Conservation (phyloP, 92 coral and sea anemone species). For the Porites divaricata region DNA sequence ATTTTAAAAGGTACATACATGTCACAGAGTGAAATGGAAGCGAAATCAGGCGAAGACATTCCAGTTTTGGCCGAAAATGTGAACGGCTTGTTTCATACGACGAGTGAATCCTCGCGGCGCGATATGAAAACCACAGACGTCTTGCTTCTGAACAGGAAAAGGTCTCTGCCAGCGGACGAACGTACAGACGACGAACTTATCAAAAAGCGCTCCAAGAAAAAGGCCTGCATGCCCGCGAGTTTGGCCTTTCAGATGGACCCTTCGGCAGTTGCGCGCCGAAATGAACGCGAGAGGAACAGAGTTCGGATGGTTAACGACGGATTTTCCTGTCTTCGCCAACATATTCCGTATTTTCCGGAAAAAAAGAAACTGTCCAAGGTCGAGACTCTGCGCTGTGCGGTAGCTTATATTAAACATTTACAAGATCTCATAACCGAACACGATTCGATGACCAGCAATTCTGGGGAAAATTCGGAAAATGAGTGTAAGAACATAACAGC, state of each 20-base stretch:
- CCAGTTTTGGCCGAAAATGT: background rate
- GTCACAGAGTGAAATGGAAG: slow-evolving; percentile 27
- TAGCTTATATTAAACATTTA: slow-evolving; percentile 93
- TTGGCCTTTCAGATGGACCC: slow-evolving; percentile 84
- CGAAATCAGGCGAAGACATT: slow-evolving; percentile 5
- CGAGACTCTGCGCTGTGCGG: slow-evolving; percentile 96
- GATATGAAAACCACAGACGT: slow-evolving; percentile 27
- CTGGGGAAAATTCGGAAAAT: slow-evolving; percentile 31
- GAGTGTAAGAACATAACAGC: slow-evolving; percentile 32
- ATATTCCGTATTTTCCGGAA: slow-evolving; percentile 95
- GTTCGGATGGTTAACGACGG: slow-evolving; percentile 99
- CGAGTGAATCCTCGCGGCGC: slow-evolving; percentile 18
- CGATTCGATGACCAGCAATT: slow-evolving; percentile 69
- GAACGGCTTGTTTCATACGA: slow-evolving; percentile 12
- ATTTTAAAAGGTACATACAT: slow-evolving; percentile 1
- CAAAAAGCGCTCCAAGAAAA: slow-evolving; percentile 52
- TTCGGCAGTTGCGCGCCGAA: slow-evolving; percentile 90
- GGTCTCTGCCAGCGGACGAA: slow-evolving; percentile 28
- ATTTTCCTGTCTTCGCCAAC: slow-evolving; percentile 91
- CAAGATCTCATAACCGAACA: slow-evolving; percentile 92
- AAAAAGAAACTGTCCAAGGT: slow-evolving; percentile 97
- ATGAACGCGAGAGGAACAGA: slow-evolving; percentile 94
- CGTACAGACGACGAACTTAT: slow-evolving; percentile 25
- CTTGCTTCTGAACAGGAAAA: slow-evolving; percentile 39
- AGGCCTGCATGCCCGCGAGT: slow-evolving; percentile 47